Base-by-base conservation (phyloP, 1,140 invertebrate genomes). In the Sitodiplosis mosellana region DNA sequence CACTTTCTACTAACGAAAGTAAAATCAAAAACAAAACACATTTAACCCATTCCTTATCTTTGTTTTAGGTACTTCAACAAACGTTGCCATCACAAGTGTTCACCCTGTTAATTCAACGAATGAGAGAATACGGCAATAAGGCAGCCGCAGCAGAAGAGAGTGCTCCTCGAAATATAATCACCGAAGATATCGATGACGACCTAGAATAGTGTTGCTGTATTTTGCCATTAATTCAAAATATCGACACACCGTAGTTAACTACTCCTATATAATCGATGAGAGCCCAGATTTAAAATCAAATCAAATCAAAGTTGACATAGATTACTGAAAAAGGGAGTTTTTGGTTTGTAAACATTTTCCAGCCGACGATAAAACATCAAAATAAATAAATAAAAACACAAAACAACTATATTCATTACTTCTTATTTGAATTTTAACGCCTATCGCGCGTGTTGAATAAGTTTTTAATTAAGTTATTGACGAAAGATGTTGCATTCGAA, bases 81-180 rank as follows among this genome's bases (percentile, higher is more conserved):
- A 93, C 90, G 46, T 71, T 97, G 58, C 89, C 92, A 50, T 83
- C 88, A 33, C 81, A 87, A 60, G 81, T 92, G 56, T 96, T 94
- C 73, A 79, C 86, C 51, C 66, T 90, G 55, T 72, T 95, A 11
- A 67, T 94, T 45, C 78, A 90, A 58, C 77, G 83, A 65, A 69
- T 95, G 54, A 87, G 89, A 49, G 68, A 72, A 50, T 63, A 60
- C n/a, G 61, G 61, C 11, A 63, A 55, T 48, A 54, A 59, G 41
- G 22, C 48, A 41, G 53, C 54, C 38, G 47, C 56, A 19, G 27
- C 3, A 27, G 27, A 5, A 27, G 4, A 27, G 3, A 27, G 10
- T 27, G 60, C 59, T 47, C 49, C 51, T 2, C 54, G 49, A 37
- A 59, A 63, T 18, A 57, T 51, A 48, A 37, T 36, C 42, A n/a